These are phyloP conservation scores for Argyra leucocephala DNA, from an alignment of 2,888 invertebrate species.

Conservation along the genomic window DNA sequence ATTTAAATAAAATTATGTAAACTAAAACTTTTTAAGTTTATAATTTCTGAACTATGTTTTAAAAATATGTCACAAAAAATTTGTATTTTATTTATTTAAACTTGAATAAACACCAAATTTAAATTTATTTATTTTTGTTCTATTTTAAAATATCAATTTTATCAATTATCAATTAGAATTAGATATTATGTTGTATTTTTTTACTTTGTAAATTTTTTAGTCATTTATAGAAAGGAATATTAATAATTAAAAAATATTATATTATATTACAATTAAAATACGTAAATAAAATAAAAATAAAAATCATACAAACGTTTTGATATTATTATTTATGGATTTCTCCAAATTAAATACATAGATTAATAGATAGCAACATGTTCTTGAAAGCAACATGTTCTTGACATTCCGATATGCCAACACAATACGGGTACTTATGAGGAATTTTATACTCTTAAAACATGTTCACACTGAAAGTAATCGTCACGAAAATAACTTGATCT, in stretches of 20 bases:
- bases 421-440: no score
- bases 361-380: no score
- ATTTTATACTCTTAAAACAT: no score
- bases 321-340: no score
- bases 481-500: no score
- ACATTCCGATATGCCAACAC: no score
- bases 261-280: background rate
- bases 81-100: background rate
- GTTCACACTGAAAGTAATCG: no score
- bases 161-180: background rate
- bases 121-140: no score
- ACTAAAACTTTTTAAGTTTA: background rate
- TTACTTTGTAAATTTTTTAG: constrained; percentile 1
- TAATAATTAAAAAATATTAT: background rate
- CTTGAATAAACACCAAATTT: background rate
- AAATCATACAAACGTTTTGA: no score
- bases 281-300: background rate
- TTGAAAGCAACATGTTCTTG: no score
- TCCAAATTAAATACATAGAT: no score
- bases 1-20: no score
- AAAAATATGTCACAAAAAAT: background rate
- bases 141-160: background rate
- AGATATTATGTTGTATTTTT: background rate
- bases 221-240: background rate
- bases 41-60: background rate